Percentiles rank a stretch among this genome's conserved stretches.
Conservation (phyloP, 2,888 invertebrate species). For the Zootermopsis nevadensis region DNA sequence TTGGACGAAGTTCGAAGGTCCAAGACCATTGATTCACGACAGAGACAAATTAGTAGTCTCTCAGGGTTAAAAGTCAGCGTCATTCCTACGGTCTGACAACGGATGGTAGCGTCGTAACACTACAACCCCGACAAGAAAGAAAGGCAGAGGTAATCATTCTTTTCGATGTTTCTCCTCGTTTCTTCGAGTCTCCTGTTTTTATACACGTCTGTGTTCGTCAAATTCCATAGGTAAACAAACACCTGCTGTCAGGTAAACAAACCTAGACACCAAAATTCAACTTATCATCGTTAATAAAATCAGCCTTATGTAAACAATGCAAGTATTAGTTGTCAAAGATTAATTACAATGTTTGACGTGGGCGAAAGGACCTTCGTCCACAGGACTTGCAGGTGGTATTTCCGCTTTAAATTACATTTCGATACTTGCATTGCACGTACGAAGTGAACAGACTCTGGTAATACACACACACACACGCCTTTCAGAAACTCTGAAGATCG, state of each 20-base stretch:
- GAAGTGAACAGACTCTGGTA: no score
- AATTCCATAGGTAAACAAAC: neutral
- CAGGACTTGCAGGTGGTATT: neutral
- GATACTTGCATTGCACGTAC: no score
- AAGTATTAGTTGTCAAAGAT: neutral
- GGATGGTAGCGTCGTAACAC: neutral
- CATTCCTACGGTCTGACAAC: conserved; percentile 7
- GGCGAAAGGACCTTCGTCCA: neutral
- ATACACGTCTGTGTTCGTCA: conserved; percentile 22
- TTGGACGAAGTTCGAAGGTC: conserved; percentile 29
- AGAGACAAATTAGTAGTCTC: conserved; percentile 33
- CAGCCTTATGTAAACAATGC: conserved; percentile 16
- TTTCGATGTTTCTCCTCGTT: neutral
- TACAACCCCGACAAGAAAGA: neutral
- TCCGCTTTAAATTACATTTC: no score
- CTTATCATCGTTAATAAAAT: neutral
- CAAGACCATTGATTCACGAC: conserved; percentile 33
- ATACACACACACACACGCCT: no score
- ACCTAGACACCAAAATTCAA: neutral
- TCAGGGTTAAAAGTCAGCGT: conserved; percentile 8
- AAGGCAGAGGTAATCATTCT: neutral
- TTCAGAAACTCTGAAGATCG: no score
- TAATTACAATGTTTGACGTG: neutral
- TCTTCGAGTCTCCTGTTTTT: conserved; percentile 7
- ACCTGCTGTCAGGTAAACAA: neutral